These are phyloP conservation scores for Myopa testacea DNA, from an alignment of 2,888 invertebrate genomes.

Conservation along the genomic window DNA sequence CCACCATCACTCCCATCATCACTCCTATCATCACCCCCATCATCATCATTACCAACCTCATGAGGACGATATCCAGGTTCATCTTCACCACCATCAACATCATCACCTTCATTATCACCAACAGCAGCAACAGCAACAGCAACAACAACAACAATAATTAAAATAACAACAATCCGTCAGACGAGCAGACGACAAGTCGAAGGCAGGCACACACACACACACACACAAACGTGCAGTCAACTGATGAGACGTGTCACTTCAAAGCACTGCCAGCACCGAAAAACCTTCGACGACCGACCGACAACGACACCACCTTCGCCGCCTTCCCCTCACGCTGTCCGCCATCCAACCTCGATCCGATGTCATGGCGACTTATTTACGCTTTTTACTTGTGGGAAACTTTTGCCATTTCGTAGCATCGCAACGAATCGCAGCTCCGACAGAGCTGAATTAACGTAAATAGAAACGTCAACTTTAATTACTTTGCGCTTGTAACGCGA, in stretches of 20 bases:
- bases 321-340: too few species aligned
- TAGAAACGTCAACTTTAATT: conserved; percentile 34
- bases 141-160: too few species aligned
- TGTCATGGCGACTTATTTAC: background rate
- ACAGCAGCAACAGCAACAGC: background rate
- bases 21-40: background rate
- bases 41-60: background rate
- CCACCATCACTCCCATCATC: background rate
- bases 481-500: conserved; percentile 22
- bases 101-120: background rate
- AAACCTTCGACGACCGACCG: too few species aligned
- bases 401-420: background rate
- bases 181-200: too few species aligned
- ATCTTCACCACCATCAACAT: background rate
- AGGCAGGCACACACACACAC: too few species aligned
- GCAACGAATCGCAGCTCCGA: background rate
- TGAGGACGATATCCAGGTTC: background rate
- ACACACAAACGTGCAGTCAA: too few species aligned
- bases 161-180: too few species aligned
- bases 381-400: background rate
- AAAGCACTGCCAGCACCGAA: too few species aligned
- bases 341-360: background rate
- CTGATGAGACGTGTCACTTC: too few species aligned
- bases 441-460: conserved; percentile 18
- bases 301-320: too few species aligned